Evolutionary conservation across 1,140 invertebrate species (phyloP), one percentile per base, ranked within the genome.

Genomic region (Eupristina koningsbergeri): DNA sequence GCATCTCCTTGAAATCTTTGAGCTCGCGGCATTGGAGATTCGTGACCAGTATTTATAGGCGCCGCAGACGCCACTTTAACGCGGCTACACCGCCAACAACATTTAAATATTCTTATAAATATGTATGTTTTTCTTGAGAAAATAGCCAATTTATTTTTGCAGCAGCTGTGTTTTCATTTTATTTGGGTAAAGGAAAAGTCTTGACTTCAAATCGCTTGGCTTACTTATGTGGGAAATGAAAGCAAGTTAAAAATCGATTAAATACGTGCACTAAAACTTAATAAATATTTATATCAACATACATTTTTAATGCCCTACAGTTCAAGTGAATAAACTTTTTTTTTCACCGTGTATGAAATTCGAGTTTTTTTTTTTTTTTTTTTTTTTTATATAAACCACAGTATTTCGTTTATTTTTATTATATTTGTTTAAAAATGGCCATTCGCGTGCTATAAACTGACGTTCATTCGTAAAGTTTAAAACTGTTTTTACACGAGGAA

Each of bases 21-120:
- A 19, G 45, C 71, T n/a, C 41, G 73, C 73, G 78, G 39, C 26
- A 69, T 80, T 69, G 63, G 39, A 45, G 15, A 31, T 58, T 36
- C 41, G 78, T 1, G 50, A 6, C 79, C 64, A 69, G 67, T 80
- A 80, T 80, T 80, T 71, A 80, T 64, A 80, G 78, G 78, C 45
- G 67, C 67, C 47, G 58, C 29, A 47, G 22, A 73, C 71, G 71
- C 71, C 41, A 73, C 39, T n/a, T 73, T 45, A 47, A 73, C 39
- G 71, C 64, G 6, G 22, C 34, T 69, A 0, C 29, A 64, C 17
- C 6, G 22, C 26, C 58, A 8, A n/a, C 7, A n/a, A 64, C 8
- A 50, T 64, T 64, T 64, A 64, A 64, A 64, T 64, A 64, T 6
- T 34, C 61, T 34, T 64, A 64, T 64, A 64, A 64, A 64, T 64